Percentiles rank a stretch among this genome's conserved stretches.
Evolutionary conservation across 92 coral and sea anemone genomes (phyloP).

Genomic region (Parazoanthus swiftii): DNA sequence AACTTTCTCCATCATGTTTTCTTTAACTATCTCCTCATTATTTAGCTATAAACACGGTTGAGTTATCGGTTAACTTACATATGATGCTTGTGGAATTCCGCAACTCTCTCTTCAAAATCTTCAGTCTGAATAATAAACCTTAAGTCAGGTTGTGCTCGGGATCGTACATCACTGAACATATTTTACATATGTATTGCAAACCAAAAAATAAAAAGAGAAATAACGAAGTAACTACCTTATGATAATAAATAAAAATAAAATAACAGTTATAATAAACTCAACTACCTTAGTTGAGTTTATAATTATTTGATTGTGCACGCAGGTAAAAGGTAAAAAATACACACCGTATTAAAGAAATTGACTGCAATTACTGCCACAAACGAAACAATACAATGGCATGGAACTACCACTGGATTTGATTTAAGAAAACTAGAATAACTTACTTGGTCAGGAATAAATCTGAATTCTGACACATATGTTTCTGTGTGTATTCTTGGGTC

Average conservation of each 20-base stretch:
- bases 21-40: background rate
- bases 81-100: constrained; percentile 93
- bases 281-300: no score
- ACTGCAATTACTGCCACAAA: background rate
- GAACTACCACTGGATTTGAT: background rate
- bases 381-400: background rate
- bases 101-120: constrained; percentile 97
- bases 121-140: constrained; percentile 65
- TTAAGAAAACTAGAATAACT: background rate
- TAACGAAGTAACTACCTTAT: background rate
- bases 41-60: background rate
- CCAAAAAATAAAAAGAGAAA: background rate
- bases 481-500: constrained; percentile 79
- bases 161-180: background rate
- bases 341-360: background rate
- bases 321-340: background rate
- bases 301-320: background rate
- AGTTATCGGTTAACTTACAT: constrained; percentile 59
- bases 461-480: constrained; percentile 85
- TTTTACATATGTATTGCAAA: background rate
- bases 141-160: background rate
- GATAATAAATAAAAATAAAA: no score
- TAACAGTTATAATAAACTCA: no score
- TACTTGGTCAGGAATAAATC: constrained; percentile 96
- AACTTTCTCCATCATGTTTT: background rate